Conservation (phyloP, 2,797 vertebrate genomes). For the Peromyscus aztecus region DNA sequence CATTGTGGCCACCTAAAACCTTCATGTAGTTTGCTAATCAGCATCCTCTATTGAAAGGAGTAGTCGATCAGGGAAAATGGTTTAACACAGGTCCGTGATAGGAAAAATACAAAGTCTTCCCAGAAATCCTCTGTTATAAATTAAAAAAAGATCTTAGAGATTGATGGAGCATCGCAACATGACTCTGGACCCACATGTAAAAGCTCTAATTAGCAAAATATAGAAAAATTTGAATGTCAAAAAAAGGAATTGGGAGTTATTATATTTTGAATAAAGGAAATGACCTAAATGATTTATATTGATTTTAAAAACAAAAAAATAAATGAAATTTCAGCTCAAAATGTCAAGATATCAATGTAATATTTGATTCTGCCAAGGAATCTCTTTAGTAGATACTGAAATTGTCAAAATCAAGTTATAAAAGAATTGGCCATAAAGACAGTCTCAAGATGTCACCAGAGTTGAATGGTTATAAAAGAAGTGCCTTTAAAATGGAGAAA, state of each 20-base stretch:
- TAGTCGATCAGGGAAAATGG: background rate
- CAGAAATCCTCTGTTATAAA: background rate
- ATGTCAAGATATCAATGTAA: background rate
- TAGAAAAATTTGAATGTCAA: background rate
- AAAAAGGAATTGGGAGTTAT: background rate
- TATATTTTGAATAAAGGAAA: conserved; percentile 2
- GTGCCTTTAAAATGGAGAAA: background rate
- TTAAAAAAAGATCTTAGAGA: background rate
- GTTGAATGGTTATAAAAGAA: background rate
- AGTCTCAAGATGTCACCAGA: background rate
- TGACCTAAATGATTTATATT: background rate
- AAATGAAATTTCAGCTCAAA: background rate
- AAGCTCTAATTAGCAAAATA: background rate
- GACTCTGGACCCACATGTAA: fast-evolving
- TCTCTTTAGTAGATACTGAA: background rate
- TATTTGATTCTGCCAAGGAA: background rate
- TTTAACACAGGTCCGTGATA: background rate
- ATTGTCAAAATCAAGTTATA: background rate
- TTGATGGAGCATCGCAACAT: background rate
- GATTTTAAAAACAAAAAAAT: background rate
- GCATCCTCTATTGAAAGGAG: background rate
- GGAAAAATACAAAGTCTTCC: background rate
- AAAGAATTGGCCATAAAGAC: background rate
- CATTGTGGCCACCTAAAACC: background rate
- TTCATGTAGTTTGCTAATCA: background rate